These are phyloP conservation scores for Chloroceryle amazona DNA, from an alignment of 2,797 vertebrate genomes.

Conservation along the genomic window DNA sequence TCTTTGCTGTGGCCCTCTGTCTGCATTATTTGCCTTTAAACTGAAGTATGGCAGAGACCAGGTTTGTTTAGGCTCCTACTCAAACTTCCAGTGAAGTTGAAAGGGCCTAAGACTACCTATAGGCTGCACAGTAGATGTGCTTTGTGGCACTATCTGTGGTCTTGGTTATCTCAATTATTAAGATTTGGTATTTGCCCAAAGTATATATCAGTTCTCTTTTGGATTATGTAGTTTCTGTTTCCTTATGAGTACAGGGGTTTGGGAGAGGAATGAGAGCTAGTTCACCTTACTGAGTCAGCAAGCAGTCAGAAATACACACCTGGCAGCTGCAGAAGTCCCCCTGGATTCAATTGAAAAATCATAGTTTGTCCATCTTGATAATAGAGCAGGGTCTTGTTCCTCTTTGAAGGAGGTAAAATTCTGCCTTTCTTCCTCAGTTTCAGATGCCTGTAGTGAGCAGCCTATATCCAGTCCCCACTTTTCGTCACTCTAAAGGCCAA, in stretches of 20 bases:
- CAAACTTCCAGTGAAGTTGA: neutral
- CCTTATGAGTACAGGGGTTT: neutral
- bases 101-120: neutral
- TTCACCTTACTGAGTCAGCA: neutral
- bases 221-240: neutral
- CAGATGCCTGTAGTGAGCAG: neutral
- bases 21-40: neutral
- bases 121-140: neutral
- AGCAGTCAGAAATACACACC: neutral
- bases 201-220: neutral
- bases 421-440: neutral
- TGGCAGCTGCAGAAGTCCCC: neutral
- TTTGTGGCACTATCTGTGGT: neutral
- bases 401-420: neutral
- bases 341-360: neutral
- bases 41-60: neutral
- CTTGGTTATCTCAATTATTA: neutral
- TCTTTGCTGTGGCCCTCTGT: neutral
- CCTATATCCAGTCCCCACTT: neutral
- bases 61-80: neutral
- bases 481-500: neutral
- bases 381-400: neutral
- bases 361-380: neutral
- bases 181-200: neutral
- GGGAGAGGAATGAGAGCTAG: neutral